A percentile compares a stretch with the other conserved stretches of the same genome.
Evolutionary conservation across 2,888 invertebrate genomes (phyloP).

Genomic region (Prosopocoilus inquinatus): DNA sequence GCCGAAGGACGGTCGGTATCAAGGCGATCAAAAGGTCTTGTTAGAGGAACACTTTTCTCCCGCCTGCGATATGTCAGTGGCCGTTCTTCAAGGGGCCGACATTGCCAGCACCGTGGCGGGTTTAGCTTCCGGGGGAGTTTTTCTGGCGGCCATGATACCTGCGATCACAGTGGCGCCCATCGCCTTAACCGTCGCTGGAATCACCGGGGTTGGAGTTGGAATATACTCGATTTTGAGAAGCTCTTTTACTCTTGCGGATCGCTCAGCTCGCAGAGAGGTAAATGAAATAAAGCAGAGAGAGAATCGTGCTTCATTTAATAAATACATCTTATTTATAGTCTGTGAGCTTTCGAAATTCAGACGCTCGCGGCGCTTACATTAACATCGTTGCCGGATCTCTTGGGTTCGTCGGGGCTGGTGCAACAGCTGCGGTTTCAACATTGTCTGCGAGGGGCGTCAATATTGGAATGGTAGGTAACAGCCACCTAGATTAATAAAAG

Average conservation of each 20-base stretch:
- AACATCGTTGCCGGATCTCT: slow-evolving; percentile 59
- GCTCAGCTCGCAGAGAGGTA: slow-evolving; percentile 56
- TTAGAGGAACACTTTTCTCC: slow-evolving; percentile 41
- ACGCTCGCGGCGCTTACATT: slow-evolving; percentile 61
- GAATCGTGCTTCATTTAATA: too few relatives aligned
- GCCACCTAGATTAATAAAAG: too few relatives aligned
- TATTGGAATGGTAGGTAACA: slow-evolving; percentile 52
- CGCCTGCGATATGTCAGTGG: slow-evolving; percentile 36
- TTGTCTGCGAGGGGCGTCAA: slow-evolving; percentile 46
- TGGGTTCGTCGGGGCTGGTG: slow-evolving; percentile 57
- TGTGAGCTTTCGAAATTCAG: slow-evolving; percentile 54
- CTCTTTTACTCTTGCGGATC: slow-evolving; percentile 50
- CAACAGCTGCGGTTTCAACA: slow-evolving; percentile 33
- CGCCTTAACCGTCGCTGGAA: slow-evolving; percentile 49
- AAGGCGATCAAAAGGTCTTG: slow-evolving; percentile 34
- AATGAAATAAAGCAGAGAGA: slow-evolving; percentile 5
- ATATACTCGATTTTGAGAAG: slow-evolving; percentile 56
- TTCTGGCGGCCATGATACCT: slow-evolving; percentile 54
- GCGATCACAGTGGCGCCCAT: slow-evolving; percentile 53
- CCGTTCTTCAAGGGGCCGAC: slow-evolving; percentile 37
- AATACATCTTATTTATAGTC: slow-evolving; percentile 6
- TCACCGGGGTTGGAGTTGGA: slow-evolving; percentile 41
- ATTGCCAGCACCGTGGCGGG: slow-evolving; percentile 37
- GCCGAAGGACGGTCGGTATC: slow-evolving; percentile 53
- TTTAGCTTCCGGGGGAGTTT: slow-evolving; percentile 53